Evolutionary conservation across 2,113 vertebrate species (phyloP).

Genomic region (pig (Sus scrofa)): DNA sequence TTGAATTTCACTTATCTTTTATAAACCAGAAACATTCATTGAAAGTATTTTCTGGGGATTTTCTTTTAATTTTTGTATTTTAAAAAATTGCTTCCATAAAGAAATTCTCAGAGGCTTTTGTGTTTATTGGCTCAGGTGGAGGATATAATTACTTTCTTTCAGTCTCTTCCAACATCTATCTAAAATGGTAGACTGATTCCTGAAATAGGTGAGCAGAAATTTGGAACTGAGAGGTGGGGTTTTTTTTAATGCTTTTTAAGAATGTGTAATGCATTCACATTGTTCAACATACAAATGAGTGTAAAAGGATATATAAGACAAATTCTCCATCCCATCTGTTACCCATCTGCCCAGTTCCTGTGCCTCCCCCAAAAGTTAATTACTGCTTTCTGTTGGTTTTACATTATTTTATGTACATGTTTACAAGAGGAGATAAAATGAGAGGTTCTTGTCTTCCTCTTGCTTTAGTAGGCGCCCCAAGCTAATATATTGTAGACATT

Average conservation of each 20-base stretch:
- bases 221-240: background rate
- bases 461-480: background rate
- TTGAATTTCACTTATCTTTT: constrained; percentile 82
- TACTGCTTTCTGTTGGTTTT: background rate
- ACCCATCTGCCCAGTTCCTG: background rate
- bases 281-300: background rate
- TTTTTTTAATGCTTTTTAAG: background rate
- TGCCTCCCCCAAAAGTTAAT: background rate
- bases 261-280: background rate
- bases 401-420: background rate
- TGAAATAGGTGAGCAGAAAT: constrained; percentile 44
- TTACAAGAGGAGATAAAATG: background rate
- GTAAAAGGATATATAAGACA: background rate
- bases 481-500: background rate
- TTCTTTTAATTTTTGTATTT: constrained; percentile 74
- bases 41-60: constrained; percentile 71
- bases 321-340: background rate
- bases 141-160: constrained; percentile 62
- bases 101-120: constrained; percentile 77
- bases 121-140: constrained; percentile 69
- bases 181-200: constrained; percentile 57
- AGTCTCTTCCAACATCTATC: constrained; percentile 1
- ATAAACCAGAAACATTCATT: constrained; percentile 80
- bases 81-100: constrained; percentile 72
- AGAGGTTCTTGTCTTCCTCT: background rate